Evolutionary conservation across 2,888 invertebrate species (phyloP).

Genomic region (Nephrotoma guestfalica): DNA sequence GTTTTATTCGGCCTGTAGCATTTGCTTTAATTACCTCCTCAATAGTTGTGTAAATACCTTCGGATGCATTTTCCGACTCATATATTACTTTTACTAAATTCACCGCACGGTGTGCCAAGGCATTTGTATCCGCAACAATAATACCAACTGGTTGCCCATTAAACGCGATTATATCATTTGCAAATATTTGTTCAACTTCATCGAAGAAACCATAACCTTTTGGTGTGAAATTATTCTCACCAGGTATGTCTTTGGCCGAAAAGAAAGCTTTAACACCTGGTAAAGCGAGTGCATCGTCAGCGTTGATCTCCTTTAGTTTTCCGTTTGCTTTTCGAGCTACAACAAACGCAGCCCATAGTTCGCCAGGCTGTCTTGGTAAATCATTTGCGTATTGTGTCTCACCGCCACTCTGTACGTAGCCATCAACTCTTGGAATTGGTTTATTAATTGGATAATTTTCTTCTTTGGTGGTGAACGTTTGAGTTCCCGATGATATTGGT

Average conservation of each 20-base stretch:
- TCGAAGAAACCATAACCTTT: conserved; percentile 11
- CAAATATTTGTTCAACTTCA: conserved; percentile 21
- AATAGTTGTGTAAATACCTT: background rate
- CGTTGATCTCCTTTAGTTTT: conserved; percentile 20
- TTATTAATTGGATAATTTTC: conserved; percentile 46
- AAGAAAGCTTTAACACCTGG: conserved; percentile 45
- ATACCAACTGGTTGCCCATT: conserved; percentile 58
- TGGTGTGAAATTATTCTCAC: conserved; percentile 39
- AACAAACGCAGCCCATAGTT: conserved; percentile 24
- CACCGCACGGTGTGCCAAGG: conserved; percentile 39
- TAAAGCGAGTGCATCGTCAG: conserved; percentile 16
- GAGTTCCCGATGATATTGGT: conserved; percentile 41
- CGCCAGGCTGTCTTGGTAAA: background rate
- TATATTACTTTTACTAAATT: conserved; percentile 36
- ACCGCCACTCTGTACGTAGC: conserved; percentile 38
- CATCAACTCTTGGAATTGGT: conserved; percentile 47
- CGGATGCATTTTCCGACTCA: conserved; percentile 9
- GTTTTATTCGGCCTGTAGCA: background rate
- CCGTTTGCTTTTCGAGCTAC: conserved; percentile 8
- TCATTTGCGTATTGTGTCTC: conserved; percentile 24
- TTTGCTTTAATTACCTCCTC: background rate
- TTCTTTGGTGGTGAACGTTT: conserved; percentile 43
- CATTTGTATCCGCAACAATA: conserved; percentile 45
- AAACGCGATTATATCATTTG: conserved; percentile 11
- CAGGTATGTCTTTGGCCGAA: conserved; percentile 48